Conservation (phyloP, 2,113 vertebrate species). For the Pheucticus melanocephalus region DNA sequence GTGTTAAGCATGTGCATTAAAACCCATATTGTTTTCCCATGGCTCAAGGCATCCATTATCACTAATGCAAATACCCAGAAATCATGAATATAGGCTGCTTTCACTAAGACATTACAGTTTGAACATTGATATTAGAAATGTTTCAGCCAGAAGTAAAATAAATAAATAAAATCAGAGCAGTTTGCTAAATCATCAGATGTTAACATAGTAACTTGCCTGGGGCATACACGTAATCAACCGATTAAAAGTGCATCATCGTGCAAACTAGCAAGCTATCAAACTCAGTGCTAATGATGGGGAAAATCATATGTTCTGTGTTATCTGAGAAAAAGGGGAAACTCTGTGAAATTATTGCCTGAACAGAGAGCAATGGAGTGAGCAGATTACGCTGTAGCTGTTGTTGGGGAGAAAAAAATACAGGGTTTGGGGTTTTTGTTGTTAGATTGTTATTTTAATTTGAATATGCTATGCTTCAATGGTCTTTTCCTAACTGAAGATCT, state of each 20-base stretch:
- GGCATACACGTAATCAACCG: background rate
- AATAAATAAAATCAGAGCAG: conserved; percentile 38
- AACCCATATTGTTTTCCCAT: background rate
- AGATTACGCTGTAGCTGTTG: background rate
- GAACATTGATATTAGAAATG: background rate
- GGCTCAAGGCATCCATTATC: background rate
- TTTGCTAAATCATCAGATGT: conserved; percentile 31
- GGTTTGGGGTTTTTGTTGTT: rapidly evolving
- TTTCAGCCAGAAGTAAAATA: conserved; percentile 24
- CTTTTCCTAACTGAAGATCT: background rate
- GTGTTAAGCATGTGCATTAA: background rate
- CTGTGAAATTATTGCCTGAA: background rate
- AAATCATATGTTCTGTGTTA: background rate
- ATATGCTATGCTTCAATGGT: background rate
- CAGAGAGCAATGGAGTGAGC: background rate
- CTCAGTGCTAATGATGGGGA: conserved; percentile 7
- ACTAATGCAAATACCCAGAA: background rate
- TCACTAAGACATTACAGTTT: background rate
- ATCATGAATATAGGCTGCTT: background rate
- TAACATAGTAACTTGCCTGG: background rate
- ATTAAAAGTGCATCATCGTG: conserved; percentile 43
- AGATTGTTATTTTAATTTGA: background rate
- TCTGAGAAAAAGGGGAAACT: background rate
- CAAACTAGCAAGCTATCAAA: conserved; percentile 17
- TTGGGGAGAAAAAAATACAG: background rate